phyloP scores from a whole-genome alignment of 2,797 vertebrate species.

The Enteromius afrohamiltoni region DNA sequence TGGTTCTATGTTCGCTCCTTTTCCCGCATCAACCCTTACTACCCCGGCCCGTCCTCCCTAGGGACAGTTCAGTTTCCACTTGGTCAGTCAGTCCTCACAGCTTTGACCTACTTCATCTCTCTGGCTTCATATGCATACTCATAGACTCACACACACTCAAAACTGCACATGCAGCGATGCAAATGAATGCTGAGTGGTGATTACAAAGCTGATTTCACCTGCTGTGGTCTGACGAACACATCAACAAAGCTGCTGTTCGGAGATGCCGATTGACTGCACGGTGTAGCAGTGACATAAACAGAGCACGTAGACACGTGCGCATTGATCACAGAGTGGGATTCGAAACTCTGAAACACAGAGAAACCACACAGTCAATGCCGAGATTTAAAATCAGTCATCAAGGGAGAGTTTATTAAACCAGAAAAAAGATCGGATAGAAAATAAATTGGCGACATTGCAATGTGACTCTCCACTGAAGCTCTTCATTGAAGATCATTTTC shows the following conservation, averaged over 20 bases:
- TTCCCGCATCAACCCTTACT: constrained; percentile 36
- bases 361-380: neutral
- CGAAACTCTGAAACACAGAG: neutral
- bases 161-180: constrained; percentile 34
- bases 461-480: neutral
- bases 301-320: neutral
- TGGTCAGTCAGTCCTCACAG: constrained; percentile 62
- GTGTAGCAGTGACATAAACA: neutral
- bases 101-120: constrained; percentile 65
- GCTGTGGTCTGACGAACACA: constrained; percentile 8
- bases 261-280: neutral
- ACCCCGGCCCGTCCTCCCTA: constrained; percentile 40
- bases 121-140: constrained; percentile 46
- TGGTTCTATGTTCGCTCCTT: constrained; percentile 38
- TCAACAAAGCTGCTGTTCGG: constrained; percentile 5
- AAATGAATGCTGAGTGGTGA: neutral
- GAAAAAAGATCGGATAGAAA: neutral
- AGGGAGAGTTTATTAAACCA: neutral
- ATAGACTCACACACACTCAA: constrained; percentile 14
- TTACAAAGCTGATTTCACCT: constrained; percentile 19
- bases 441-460: neutral
- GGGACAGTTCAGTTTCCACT: constrained; percentile 65
- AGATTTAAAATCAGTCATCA: neutral
- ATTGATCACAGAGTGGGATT: constrained; percentile 1
- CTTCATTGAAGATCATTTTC: constrained; percentile 2